Evolutionary conservation across 2,888 invertebrate genomes (phyloP).

Genomic region (Anticlea derivata): DNA sequence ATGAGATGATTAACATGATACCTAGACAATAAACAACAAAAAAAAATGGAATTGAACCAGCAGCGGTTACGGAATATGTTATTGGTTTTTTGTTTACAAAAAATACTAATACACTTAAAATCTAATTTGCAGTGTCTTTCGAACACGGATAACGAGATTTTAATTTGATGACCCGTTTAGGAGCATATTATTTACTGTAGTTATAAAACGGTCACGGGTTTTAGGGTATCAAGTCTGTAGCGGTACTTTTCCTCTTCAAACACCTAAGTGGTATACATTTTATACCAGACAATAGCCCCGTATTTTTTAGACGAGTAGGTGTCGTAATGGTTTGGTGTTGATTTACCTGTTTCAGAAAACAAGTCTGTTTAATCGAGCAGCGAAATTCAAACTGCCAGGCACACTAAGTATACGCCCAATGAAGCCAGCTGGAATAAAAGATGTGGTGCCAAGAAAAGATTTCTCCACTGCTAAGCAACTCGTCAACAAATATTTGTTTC

Average conservation of each 20-base stretch:
- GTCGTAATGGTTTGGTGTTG: not conserved
- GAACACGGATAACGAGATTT: no score
- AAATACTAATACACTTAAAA: no score
- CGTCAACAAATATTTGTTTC: conserved; percentile 50
- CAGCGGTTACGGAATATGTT: no score
- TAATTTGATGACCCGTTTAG: no score
- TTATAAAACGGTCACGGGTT: not conserved
- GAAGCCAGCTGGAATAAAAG: conserved; percentile 34
- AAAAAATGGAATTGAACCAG: no score
- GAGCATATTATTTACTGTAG: no score
- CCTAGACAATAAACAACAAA: no score
- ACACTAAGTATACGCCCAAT: conserved; percentile 23
- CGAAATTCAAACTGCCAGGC: conserved; percentile 43
- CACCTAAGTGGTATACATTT: conserved; percentile 5
- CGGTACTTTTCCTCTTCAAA: not conserved
- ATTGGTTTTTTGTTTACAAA: no score
- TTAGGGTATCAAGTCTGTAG: not conserved
- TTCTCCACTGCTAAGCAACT: conserved; percentile 52
- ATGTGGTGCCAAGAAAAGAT: conserved; percentile 57
- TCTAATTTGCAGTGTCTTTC: no score
- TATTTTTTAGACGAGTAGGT: no score
- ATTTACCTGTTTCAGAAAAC: conserved; percentile 41
- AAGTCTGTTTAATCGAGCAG: conserved; percentile 48
- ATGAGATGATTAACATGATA: no score
- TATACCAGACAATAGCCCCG: not conserved